Base-by-base conservation (phyloP, 2,797 vertebrate genomes). In the Merluccius polli region DNA sequence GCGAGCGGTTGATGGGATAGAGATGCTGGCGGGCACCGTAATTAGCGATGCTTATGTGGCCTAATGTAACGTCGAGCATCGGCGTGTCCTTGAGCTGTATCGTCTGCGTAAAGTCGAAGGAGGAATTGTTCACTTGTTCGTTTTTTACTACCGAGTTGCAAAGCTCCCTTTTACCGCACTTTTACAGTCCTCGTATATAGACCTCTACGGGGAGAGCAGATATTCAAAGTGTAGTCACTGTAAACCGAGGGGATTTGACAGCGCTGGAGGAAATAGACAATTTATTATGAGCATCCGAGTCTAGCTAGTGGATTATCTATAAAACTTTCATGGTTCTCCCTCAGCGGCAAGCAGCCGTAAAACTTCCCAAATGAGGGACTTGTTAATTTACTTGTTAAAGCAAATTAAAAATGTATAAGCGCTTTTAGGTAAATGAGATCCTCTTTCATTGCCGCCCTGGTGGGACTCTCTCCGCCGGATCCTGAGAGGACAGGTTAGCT, bases 351-450 rank as follows among this genome's bases (percentile, higher is more conserved):
- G 94, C 93, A 93, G 93, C 96, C 95, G 95, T 98, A 98, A 98
- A 99, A 98, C 96, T 97, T 97, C 95, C 95, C 95, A 97, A 98
- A 98, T 98, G 95, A 98, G 97, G 95, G 96, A 98, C 97, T 98
- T 98, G 97, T 99, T 99, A 98, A 98, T 99, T 99, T 98, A 98
- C 96, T 99, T 99, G 97, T 98, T 99, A 98, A 98, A 98, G 96
- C 96, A 98, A 98, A 99, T 99, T 98, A 99, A 99, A 98, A 97
- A 98, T 98, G 95, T 98, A 98, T 97, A 97, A 98, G 95, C 86
- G 95, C 96, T 99, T 98, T 99, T 98, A 98, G 97, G 96, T 98
- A 98, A 99, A 99, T 98, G 95, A 98, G 97, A 97, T 98, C 95
- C 95, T 96, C 96, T 97, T 97, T 98, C 95, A 96, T 95, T 95